Evolutionary conservation across 2,797 vertebrate genomes (phyloP), one percentile per base, ranked within the genome.

Genomic region (Todus mexicanus): DNA sequence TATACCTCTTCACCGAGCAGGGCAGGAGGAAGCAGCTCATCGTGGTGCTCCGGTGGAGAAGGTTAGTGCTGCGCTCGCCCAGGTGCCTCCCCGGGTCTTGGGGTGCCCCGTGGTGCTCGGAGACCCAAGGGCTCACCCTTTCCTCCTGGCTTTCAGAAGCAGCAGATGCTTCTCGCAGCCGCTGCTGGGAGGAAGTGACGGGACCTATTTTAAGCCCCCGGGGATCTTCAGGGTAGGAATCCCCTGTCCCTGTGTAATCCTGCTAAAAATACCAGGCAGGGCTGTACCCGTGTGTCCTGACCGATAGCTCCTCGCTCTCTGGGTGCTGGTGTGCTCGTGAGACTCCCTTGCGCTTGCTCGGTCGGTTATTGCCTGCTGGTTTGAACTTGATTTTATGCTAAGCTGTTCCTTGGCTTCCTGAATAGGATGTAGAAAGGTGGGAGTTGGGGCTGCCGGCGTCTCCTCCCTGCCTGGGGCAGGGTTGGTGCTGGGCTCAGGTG

Each of bases 151-250:
- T 77, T 19, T 47, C 84, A 57, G 6, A 10, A 45, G 77, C 5
- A 38, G 53, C 91, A 27, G 87, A 65, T 87, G 93, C 72, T 76
- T 73, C 61, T 94, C 93, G 78, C 47, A 48, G 74, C 68, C 20
- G 11, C 88, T 77, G 72, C 82, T 26, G 70, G 66, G 85, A 96
- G 95, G 95, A 96, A 96, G 90, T 79, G 61, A 76, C 64, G 57
- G 76, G 74, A 37, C 72, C 91, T 90, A 23, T 93, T 79, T 93
- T 94, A 87, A 93, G 64, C 73, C 93, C 94, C 94, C 1, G 26
- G 96, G 96, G 95, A 93, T 92, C 77, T 94, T 95, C 89, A 42
- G 92, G 84, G 42, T 81, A 90, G 96, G 97, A 96, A 96, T 97
- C 91, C 95, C 95, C 95, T 50, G 53, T 89, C 88, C 91, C 77